These are phyloP conservation scores for Megaleporinus macrocephalus DNA, from an alignment of 2,113 vertebrate genomes.

Conservation along the genomic window DNA sequence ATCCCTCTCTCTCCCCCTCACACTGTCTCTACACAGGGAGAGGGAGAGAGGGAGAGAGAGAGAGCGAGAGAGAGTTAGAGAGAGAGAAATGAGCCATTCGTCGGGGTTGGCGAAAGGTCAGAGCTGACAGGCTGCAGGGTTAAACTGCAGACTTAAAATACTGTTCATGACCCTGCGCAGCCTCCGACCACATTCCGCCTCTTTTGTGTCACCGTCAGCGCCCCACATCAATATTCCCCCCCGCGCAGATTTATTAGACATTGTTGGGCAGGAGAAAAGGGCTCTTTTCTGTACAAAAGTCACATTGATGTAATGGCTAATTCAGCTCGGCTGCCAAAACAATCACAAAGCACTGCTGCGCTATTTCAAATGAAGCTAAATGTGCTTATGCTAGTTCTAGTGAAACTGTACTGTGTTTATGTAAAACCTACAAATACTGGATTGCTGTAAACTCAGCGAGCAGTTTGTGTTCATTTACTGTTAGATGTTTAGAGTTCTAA, in stretches of 20 bases:
- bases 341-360: slow-evolving; percentile 71
- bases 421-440: not conserved
- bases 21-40: slow-evolving; percentile 77
- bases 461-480: not conserved
- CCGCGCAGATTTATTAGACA: slow-evolving; percentile 93
- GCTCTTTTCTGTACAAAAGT: slow-evolving; percentile 80
- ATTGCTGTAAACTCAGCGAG: not conserved
- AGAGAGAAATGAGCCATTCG: slow-evolving; percentile 90
- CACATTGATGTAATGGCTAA: slow-evolving; percentile 83
- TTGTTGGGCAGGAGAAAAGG: slow-evolving; percentile 82
- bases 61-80: slow-evolving; percentile 60
- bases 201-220: slow-evolving; percentile 94
- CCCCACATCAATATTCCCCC: slow-evolving; percentile 90
- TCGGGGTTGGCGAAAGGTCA: slow-evolving; percentile 99
- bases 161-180: slow-evolving; percentile 97
- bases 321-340: slow-evolving; percentile 76
- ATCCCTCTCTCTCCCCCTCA: slow-evolving; percentile 74
- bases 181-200: slow-evolving; percentile 94
- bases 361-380: slow-evolving; percentile 65
- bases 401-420: not conserved
- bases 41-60: slow-evolving; percentile 54
- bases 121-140: slow-evolving; percentile 96
- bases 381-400: slow-evolving; percentile 5
- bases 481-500: not conserved
- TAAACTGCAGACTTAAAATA: slow-evolving; percentile 99